Conservation (phyloP, 2,113 vertebrate species). For the Egretta garzetta region DNA sequence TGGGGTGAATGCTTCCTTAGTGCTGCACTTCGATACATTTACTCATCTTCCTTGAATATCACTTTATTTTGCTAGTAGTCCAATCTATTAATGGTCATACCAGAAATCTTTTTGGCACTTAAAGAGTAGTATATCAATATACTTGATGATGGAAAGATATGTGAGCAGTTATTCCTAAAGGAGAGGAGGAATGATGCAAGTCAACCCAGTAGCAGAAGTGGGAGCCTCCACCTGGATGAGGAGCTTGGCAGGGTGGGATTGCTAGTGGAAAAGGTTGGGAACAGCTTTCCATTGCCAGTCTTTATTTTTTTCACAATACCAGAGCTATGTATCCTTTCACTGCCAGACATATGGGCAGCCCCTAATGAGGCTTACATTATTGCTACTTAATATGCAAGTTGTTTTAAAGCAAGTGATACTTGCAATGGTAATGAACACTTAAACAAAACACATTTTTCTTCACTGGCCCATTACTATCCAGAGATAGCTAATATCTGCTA, state of each 20-base stretch:
- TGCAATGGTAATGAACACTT: conserved; percentile 37
- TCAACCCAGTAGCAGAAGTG: neutral
- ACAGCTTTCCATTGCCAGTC: neutral
- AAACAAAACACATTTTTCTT: conserved; percentile 58
- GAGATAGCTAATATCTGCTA: conserved; percentile 35
- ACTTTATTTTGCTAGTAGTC: neutral
- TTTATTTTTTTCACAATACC: neutral
- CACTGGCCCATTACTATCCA: conserved; percentile 14
- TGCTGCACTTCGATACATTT: neutral
- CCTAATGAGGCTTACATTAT: conserved; percentile 62
- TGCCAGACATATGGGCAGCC: conserved; percentile 27
- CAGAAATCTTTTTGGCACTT: neutral
- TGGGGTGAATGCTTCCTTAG: neutral
- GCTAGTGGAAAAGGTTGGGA: neutral
- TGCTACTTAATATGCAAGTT: conserved; percentile 66
- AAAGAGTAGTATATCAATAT: neutral
- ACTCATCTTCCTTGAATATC: neutral
- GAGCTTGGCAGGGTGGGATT: neutral
- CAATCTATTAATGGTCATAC: neutral
- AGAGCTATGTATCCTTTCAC: neutral
- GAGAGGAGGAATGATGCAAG: neutral
- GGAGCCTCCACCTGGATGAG: neutral
- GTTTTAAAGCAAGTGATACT: conserved; percentile 51
- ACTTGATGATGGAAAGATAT: neutral
- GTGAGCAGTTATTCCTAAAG: neutral